These are phyloP conservation scores for Xestobium rufovillosum DNA, from an alignment of 2,888 invertebrate genomes.

Conservation along the genomic window DNA sequence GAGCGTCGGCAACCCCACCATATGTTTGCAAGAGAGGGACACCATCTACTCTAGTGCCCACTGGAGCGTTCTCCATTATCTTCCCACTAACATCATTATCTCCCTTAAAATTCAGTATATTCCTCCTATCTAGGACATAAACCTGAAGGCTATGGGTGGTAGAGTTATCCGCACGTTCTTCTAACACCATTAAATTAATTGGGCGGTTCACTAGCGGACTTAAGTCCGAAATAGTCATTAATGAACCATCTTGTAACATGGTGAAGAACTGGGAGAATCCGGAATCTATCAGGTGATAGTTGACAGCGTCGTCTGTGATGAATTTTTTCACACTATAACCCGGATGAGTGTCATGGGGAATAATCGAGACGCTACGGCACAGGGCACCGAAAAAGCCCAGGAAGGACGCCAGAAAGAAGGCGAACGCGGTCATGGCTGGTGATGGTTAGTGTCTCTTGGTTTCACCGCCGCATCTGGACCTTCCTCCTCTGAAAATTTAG, in stretches of 20 bases:
- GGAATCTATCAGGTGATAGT: slow-evolving; percentile 65
- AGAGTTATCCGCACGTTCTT: slow-evolving; percentile 71
- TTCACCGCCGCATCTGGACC: slow-evolving; percentile 31
- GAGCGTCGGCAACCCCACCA: slow-evolving; percentile 55
- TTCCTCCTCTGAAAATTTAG: too few species aligned
- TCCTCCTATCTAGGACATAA: slow-evolving; percentile 73
- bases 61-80: slow-evolving; percentile 68
- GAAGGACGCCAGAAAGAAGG: background rate
- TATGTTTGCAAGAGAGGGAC: slow-evolving; percentile 67
- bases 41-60: slow-evolving; percentile 63
- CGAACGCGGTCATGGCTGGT: background rate
- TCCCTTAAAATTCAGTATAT: slow-evolving; percentile 70
- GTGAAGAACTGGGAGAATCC: slow-evolving; percentile 81
- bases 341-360: slow-evolving; percentile 85
- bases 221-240: slow-evolving; percentile 86
- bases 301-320: slow-evolving; percentile 51
- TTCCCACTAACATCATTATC: slow-evolving; percentile 58
- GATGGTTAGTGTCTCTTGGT: too few species aligned
- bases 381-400: slow-evolving; percentile 21
- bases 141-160: slow-evolving; percentile 73
- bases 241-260: slow-evolving; percentile 76
- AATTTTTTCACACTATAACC: slow-evolving; percentile 82
- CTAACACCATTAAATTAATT: slow-evolving; percentile 72
- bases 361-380: slow-evolving; percentile 61
- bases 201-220: slow-evolving; percentile 73